Evolutionary conservation across 2,113 vertebrate species (phyloP).

Genomic region (Lamprotornis superbus): DNA sequence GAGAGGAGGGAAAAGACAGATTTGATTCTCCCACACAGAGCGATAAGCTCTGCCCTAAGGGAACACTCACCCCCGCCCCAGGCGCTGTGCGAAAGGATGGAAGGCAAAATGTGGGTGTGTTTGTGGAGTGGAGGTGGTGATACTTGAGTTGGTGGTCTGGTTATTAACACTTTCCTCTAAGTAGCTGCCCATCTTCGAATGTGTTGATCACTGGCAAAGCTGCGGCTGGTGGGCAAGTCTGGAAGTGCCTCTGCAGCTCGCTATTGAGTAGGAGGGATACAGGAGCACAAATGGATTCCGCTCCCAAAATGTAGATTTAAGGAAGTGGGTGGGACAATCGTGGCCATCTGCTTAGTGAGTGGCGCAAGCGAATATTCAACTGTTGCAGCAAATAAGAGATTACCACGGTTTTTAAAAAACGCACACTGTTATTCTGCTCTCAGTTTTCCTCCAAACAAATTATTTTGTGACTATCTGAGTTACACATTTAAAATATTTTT

Average conservation of each 20-base stretch:
- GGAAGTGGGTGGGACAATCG: neutral
- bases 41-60: neutral
- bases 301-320: neutral
- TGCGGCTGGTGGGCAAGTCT: neutral
- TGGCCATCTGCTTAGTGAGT: neutral
- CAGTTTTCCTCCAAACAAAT: neutral
- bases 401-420: rapidly evolving
- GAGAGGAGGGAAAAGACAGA: neutral
- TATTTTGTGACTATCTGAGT: neutral
- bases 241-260: neutral
- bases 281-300: neutral
- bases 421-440: neutral
- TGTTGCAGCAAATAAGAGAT: neutral
- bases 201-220: neutral
- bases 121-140: neutral
- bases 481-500: neutral
- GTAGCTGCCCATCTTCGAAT: neutral
- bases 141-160: neutral
- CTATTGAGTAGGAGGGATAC: neutral
- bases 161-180: neutral
- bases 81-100: neutral
- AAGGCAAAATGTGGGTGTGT: neutral
- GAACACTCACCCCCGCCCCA: neutral
- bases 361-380: neutral
- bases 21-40: neutral